These are phyloP conservation scores for Prenolepis imparis DNA, from an alignment of 2,888 invertebrate species.

Conservation along the genomic window DNA sequence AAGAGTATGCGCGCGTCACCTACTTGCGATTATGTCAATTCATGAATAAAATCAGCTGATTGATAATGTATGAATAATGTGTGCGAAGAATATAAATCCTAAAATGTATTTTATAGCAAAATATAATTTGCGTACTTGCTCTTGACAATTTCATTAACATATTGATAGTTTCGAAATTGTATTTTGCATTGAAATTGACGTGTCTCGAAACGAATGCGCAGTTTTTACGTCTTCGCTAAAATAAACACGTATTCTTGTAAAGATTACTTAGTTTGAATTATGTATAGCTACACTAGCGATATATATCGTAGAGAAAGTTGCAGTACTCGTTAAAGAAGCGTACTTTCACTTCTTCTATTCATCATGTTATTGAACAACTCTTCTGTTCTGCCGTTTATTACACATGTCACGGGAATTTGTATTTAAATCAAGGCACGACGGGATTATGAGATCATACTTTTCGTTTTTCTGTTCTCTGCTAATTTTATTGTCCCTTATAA, in stretches of 20 bases:
- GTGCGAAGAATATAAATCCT: background rate
- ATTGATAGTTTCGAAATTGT: background rate
- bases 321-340: slow-evolving; percentile 71
- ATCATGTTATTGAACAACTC: slow-evolving; percentile 74
- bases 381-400: slow-evolving; percentile 53
- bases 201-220: background rate
- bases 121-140: background rate
- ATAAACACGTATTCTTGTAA: slow-evolving; percentile 57
- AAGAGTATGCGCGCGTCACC: background rate
- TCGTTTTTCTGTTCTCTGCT: slow-evolving; percentile 7
- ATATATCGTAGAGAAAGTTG: slow-evolving; percentile 82
- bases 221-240: slow-evolving; percentile 36
- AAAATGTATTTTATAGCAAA: background rate
- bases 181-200: background rate
- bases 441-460: slow-evolving; percentile 31
- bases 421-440: slow-evolving; percentile 12
- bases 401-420: slow-evolving; percentile 30
- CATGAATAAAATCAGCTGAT: background rate
- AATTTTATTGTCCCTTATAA: slow-evolving; percentile 53
- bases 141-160: background rate
- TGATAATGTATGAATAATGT: background rate
- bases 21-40: background rate
- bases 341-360: slow-evolving; percentile 82
- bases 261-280: slow-evolving; percentile 70
- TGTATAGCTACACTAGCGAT: slow-evolving; percentile 75